These are phyloP conservation scores for Phainopepla nitens DNA, from an alignment of 2,113 vertebrate genomes.

Conservation along the genomic window DNA sequence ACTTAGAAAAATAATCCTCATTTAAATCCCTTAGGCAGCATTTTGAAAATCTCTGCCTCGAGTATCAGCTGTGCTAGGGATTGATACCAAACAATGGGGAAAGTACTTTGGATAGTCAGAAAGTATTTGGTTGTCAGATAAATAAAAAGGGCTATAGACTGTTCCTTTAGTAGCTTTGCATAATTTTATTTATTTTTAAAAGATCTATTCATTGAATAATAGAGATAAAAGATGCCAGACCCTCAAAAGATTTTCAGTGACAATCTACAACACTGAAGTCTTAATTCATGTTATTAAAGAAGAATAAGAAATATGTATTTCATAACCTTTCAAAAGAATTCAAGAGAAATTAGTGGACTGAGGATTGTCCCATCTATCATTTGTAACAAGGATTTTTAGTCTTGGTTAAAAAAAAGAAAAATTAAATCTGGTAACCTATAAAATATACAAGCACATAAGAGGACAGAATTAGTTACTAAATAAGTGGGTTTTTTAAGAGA, in stretches of 20 bases:
- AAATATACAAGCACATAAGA: not conserved
- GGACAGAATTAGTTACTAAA: not conserved
- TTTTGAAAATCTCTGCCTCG: constrained; percentile 17
- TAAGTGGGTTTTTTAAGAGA: not conserved
- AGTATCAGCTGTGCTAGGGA: not conserved
- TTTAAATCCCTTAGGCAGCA: constrained; percentile 12
- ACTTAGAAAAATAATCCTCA: constrained; percentile 34
- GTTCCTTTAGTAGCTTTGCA: not conserved
- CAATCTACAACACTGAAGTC: not conserved
- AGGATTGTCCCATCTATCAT: not conserved
- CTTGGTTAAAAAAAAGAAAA: not conserved
- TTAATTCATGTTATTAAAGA: not conserved
- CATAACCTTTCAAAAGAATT: not conserved
- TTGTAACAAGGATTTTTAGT: not conserved
- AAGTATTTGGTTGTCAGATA: not conserved
- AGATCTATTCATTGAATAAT: not conserved
- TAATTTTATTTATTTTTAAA: not conserved
- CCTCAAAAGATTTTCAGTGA: not conserved
- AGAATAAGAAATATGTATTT: not conserved
- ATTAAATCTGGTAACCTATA: not conserved
- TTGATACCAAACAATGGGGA: not conserved
- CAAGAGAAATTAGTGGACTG: not conserved
- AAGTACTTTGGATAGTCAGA: not conserved
- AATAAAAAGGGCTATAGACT: not conserved
- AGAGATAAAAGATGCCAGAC: not conserved